Evolutionary conservation across 2,113 vertebrate genomes (phyloP).

Genomic region (Dolichotis patagonum): DNA sequence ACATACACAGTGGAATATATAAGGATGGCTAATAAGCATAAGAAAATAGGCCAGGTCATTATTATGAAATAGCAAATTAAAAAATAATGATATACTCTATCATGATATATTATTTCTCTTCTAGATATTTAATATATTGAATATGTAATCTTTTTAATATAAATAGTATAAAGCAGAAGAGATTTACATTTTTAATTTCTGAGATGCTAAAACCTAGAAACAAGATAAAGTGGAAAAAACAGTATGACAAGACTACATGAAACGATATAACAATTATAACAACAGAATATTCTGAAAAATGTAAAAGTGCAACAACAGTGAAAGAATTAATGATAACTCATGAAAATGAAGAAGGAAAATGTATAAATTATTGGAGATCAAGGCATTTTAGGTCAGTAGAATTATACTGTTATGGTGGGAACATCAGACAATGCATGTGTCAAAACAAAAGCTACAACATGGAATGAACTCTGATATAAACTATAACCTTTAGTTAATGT

Average conservation of each 20-base stretch:
- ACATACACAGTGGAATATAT: neutral
- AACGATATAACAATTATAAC: neutral
- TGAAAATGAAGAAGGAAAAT: neutral
- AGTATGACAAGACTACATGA: neutral
- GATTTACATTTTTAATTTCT: neutral
- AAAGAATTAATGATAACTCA: neutral
- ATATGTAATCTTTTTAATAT: neutral
- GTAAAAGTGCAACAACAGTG: neutral
- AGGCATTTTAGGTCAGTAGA: neutral
- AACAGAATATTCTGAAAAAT: neutral
- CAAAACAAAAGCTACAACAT: neutral
- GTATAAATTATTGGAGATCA: accelerated
- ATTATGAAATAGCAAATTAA: neutral
- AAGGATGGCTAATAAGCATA: neutral
- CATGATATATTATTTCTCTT: neutral
- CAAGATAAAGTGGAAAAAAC: neutral
- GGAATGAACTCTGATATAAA: neutral
- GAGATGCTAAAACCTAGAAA: neutral
- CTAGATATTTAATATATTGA: neutral
- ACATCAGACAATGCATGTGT: neutral
- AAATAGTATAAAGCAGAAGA: neutral
- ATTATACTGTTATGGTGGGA: neutral
- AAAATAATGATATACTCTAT: neutral
- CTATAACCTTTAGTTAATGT: neutral
- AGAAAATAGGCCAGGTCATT: neutral